Evolutionary conservation across 2,888 invertebrate species (phyloP).

Genomic region (Hanleya hanleyi): DNA sequence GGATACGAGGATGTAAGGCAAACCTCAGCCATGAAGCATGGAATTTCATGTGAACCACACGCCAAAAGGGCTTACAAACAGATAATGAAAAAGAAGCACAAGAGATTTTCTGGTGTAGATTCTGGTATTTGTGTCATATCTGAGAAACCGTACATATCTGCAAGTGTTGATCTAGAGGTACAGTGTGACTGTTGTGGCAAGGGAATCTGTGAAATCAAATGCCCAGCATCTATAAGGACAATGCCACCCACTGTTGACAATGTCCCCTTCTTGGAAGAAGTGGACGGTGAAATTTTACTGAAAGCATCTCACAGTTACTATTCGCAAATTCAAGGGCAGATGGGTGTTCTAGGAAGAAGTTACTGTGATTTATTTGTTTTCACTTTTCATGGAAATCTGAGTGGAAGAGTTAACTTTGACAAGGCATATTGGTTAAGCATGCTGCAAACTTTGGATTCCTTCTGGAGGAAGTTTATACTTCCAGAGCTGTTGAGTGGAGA

Average conservation of each 20-base stretch:
- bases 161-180: not conserved
- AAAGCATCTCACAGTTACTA: not conserved
- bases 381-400: not conserved
- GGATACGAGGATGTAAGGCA: not conserved
- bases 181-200: not conserved
- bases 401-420: not conserved
- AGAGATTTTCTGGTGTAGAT: not conserved
- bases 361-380: slow-evolving; percentile 1
- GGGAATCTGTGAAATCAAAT: not conserved
- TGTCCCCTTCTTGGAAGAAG: not conserved
- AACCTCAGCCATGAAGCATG: not conserved
- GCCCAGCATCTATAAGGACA: not conserved
- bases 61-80: not conserved
- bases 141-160: not conserved
- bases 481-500: no score
- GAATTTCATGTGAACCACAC: slow-evolving; percentile 1
- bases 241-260: not conserved
- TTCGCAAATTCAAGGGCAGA: slow-evolving; percentile 2
- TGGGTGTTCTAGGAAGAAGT: not conserved
- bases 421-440: not conserved
- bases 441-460: not conserved
- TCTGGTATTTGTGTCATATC: not conserved
- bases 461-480: not conserved
- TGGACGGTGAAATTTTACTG: not conserved
- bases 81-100: not conserved